These are phyloP conservation scores for Avahi laniger DNA, from an alignment of 2,797 vertebrate genomes.

Conservation along the genomic window DNA sequence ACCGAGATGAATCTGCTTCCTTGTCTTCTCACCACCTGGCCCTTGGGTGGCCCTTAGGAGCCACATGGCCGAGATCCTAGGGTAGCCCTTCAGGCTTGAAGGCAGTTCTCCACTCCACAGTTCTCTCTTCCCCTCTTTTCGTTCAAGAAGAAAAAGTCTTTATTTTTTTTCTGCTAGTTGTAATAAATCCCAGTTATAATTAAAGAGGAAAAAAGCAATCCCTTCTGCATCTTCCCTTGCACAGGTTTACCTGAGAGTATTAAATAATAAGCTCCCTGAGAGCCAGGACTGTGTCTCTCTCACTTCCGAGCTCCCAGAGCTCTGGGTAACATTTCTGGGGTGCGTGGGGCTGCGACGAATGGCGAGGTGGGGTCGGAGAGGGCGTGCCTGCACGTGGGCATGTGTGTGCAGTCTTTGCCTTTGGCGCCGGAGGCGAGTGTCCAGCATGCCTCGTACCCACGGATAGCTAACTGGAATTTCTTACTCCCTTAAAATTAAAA, in stretches of 20 bases:
- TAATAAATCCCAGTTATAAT: neutral
- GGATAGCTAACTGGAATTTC: neutral
- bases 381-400: fast-evolving
- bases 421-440: neutral
- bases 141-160: neutral
- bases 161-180: neutral
- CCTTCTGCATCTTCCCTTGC: neutral
- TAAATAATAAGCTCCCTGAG: neutral
- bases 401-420: neutral
- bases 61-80: neutral
- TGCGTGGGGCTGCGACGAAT: neutral
- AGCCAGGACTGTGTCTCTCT: neutral
- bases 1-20: neutral
- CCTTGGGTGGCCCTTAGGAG: neutral
- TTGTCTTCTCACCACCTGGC: neutral
- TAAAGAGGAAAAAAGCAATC: neutral
- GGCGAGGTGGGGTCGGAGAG: neutral
- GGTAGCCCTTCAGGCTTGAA: neutral
- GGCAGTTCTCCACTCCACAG: neutral
- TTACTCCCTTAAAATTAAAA: slow-evolving; percentile 15
- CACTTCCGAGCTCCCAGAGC: neutral
- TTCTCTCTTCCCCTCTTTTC: neutral
- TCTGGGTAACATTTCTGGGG: neutral
- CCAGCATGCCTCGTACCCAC: neutral
- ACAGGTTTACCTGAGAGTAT: neutral